Base-by-base conservation (phyloP, 92 coral and sea anemone genomes). In the Isaurus tuberculatus region DNA sequence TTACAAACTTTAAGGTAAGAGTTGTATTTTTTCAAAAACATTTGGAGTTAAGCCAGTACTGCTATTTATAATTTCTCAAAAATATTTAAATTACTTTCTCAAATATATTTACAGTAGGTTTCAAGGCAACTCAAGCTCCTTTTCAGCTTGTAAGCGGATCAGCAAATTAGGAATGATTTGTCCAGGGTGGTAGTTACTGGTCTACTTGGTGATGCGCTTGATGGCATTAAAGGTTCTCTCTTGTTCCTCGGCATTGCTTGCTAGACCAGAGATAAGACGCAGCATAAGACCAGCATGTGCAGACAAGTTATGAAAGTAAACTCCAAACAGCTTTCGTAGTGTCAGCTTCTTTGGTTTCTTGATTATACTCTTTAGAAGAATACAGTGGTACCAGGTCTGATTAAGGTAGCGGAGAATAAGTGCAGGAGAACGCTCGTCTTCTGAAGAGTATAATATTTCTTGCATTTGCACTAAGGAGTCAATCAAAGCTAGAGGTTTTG, bases 351-450 rank as follows among this genome's bases (percentile, higher is more conserved):
- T 87, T 14, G 90, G 71, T 28, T 71, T 83, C 46, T 72, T 65
- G 57, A 85, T 68, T 25, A 13, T 63, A 3, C 32, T 42, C 26
- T 66, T 66, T 30, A 88, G 89, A n/a, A 88, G 80, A 3, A 88
- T 84, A 8, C 85, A 43, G 80, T 88, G 91, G 60, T 74, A 77
- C 91, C 89, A 84, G 61, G 85, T 51, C 61, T 86, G 92, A 32
- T 89, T 89, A 72, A 37, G 67, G 75, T 89, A 89, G 25, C 92
- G 74, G 32, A 89, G 92, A 51, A 89, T 72, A 48, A 73, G 85
- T 29, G 67, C 61, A 8, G 89, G 90, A 74, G 71, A 23, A 22
- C 85, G 53, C 48, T 67, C 32, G 36, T 75, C 83, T 22, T 86
- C 92, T 14, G 70, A 13, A 14, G 83, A 58, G 42, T 89, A 89